These are phyloP conservation scores for Dicaeum eximium DNA, from an alignment of 2,113 vertebrate genomes.

Conservation along the genomic window DNA sequence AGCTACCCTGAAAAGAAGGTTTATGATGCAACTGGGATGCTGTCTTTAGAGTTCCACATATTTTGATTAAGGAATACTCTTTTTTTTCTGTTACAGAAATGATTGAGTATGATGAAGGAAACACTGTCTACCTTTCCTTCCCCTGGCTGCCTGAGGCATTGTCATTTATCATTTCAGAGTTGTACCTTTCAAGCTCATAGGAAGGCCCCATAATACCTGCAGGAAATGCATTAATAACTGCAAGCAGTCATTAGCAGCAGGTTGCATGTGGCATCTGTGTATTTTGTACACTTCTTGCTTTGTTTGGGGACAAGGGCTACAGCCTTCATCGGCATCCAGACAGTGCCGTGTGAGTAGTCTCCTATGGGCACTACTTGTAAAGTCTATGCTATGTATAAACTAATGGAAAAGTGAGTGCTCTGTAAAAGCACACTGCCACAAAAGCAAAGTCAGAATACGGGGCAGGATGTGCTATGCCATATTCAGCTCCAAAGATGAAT, in stretches of 20 bases:
- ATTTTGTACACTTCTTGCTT: background rate
- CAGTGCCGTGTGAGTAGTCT: background rate
- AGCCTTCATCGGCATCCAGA: background rate
- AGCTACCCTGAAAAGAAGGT: background rate
- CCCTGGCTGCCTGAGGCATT: background rate
- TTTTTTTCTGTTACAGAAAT: background rate
- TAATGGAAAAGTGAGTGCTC: background rate
- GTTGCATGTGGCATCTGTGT: background rate
- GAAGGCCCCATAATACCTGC: background rate
- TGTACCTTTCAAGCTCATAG: background rate
- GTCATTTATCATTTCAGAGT: background rate
- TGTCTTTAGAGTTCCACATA: background rate
- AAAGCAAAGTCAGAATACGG: background rate
- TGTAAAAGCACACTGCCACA: background rate
- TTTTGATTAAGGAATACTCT: background rate
- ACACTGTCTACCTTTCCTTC: background rate
- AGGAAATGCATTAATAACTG: background rate
- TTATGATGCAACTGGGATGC: background rate
- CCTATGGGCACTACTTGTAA: background rate
- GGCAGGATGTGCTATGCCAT: background rate
- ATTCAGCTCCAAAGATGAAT: background rate
- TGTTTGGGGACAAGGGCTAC: background rate
- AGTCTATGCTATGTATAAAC: background rate
- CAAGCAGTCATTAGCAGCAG: background rate
- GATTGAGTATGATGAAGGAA: background rate